Percentiles rank a stretch among this genome's conserved stretches.
These are phyloP conservation scores for Argyresthia goedartella DNA, from an alignment of 2,888 invertebrate species.

Conservation along the genomic window DNA sequence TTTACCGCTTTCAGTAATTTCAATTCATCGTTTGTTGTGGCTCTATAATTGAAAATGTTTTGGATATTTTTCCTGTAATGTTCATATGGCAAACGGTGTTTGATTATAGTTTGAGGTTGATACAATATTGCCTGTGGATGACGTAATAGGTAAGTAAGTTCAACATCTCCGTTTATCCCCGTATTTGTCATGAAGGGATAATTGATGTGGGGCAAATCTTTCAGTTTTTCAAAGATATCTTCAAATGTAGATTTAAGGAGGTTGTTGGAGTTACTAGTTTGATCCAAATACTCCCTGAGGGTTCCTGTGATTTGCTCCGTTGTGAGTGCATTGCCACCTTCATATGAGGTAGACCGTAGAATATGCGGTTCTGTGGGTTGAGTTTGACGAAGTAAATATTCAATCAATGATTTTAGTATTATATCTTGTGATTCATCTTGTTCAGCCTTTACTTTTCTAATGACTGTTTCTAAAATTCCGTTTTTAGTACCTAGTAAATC, in stretches of 20 bases:
- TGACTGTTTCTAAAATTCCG: no score
- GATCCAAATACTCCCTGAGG: no score
- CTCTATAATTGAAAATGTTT: constrained; percentile 6
- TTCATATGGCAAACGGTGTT: constrained; percentile 14
- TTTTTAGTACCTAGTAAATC: no score
- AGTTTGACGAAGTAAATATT: no score
- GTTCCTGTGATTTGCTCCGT: no score
- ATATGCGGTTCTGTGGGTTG: no score
- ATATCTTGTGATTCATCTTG: no score
- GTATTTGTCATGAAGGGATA: neutral
- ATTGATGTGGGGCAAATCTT: neutral
- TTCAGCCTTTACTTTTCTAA: no score
- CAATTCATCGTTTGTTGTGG: constrained; percentile 10
- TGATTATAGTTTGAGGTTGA: constrained; percentile 16
- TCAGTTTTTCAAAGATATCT: neutral
- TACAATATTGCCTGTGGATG: constrained; percentile 15
- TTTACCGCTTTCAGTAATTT: constrained; percentile 15
- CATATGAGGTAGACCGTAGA: no score
- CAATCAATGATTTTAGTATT: no score
- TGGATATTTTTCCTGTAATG: constrained; percentile 12
- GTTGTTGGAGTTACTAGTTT: neutral
- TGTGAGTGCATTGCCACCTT: no score
- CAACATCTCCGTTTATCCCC: constrained; percentile 14
- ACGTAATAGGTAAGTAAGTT: constrained; percentile 16
- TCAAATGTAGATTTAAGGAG: neutral